These are phyloP conservation scores for Sarcophaga caerulescens DNA, from an alignment of 2,888 invertebrate genomes.

Conservation along the genomic window DNA sequence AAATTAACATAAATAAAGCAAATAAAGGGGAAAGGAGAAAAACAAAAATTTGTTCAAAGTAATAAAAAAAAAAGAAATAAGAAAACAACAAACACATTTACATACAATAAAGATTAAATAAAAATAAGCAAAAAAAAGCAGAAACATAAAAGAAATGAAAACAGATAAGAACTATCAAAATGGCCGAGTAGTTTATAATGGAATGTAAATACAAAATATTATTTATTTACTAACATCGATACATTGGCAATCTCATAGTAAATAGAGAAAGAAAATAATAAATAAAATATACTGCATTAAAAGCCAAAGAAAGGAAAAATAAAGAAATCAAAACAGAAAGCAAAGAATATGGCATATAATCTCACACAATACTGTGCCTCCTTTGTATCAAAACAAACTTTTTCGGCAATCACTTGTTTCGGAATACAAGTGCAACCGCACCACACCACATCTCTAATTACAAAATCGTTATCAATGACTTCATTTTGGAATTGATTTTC, in stretches of 20 bases:
- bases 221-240: too few species aligned
- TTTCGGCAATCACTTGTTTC: neutral
- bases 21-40: neutral
- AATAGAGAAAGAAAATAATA: neutral
- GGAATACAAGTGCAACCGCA: conserved; percentile 12
- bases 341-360: conserved; percentile 23
- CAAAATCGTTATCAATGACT: too few species aligned
- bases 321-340: neutral
- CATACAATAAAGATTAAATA: neutral
- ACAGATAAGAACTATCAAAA: conserved; percentile 33
- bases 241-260: neutral
- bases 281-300: neutral
- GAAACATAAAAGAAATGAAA: neutral
- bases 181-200: conserved; percentile 16
- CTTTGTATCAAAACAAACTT: neutral
- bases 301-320: conserved; percentile 9
- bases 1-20: neutral
- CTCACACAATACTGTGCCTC: conserved; percentile 28
- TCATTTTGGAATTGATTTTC: too few species aligned
- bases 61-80: neutral
- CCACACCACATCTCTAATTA: neutral
- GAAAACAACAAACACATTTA: neutral
- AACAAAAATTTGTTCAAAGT: neutral
- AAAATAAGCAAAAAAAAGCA: neutral
- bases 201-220: neutral